Conservation (phyloP, 1,140 invertebrate genomes). For the Episyrphus balteatus region DNA sequence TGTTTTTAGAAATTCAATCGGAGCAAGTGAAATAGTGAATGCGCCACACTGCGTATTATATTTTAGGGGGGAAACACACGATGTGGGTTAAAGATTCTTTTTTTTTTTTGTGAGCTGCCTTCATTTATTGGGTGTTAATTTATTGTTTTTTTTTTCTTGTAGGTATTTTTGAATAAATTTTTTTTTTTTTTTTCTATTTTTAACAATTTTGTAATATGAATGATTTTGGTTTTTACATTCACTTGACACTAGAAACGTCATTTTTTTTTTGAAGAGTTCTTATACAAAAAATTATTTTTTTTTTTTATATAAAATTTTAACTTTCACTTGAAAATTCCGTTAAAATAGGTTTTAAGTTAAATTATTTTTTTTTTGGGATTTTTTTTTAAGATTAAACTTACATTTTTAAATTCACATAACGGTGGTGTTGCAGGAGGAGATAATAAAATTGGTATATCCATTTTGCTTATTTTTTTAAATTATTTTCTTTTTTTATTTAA, state of each 20-base stretch:
- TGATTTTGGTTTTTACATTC: too few species aligned
- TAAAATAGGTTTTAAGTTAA: not conserved
- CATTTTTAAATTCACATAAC: constrained; percentile 38
- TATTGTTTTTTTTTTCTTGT: not conserved
- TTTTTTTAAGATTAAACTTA: constrained; percentile 39
- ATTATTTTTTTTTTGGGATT: too few species aligned
- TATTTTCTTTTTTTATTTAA: constrained; percentile 6
- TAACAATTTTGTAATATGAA: too few species aligned
- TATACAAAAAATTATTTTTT: not conserved
- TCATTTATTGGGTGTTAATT: not conserved
- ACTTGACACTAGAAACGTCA: too few species aligned
- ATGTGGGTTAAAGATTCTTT: too few species aligned
- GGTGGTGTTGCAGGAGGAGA: constrained; percentile 49
- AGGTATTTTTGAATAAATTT: not conserved
- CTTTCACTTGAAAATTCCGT: too few species aligned
- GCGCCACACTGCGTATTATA: constrained; percentile 14
- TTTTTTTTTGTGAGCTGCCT: not conserved
- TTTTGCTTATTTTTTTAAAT: constrained; percentile 15
- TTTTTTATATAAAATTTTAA: not conserved
- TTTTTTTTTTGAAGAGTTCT: too few species aligned
- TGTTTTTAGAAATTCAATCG: constrained; percentile 35
- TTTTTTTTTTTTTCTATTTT: not conserved
- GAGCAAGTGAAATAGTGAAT: constrained; percentile 16
- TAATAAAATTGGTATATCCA: constrained; percentile 39
- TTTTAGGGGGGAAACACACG: not conserved